phyloP scores from a whole-genome alignment of 2,113 vertebrate genomes.

The Paralichthys olivaceus region DNA sequence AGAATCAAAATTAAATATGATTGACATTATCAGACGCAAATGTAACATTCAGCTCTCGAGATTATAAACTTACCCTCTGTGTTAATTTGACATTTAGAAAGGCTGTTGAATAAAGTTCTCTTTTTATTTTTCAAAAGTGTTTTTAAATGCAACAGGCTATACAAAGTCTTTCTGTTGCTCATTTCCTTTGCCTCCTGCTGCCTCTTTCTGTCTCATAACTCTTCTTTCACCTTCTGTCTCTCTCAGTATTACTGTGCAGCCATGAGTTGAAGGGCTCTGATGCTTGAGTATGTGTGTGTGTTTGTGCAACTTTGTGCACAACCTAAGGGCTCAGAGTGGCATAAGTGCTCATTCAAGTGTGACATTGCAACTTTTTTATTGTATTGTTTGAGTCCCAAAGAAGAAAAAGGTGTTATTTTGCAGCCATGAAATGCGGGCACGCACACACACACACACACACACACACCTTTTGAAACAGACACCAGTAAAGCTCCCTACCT shows the following conservation, averaged over 20 bases:
- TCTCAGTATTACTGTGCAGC: not conserved
- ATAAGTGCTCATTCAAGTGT: not conserved
- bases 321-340: not conserved
- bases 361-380: not conserved
- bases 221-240: not conserved
- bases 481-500: conserved; percentile 1
- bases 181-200: not conserved
- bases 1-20: not conserved
- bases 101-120: not conserved
- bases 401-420: not conserved
- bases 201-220: not conserved
- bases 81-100: not conserved
- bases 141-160: not conserved
- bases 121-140: not conserved
- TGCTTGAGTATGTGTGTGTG: not conserved
- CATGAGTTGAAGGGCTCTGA: not conserved
- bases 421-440: not conserved
- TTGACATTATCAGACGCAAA: not conserved
- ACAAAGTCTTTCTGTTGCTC: not conserved
- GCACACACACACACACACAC: conserved; percentile 16
- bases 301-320: not conserved
- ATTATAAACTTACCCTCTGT: not conserved
- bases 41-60: not conserved
- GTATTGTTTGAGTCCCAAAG: conserved; percentile 19
- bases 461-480: not conserved